Base-by-base conservation (phyloP, 2,113 vertebrate species). In the Nyctibius bracteatus region DNA sequence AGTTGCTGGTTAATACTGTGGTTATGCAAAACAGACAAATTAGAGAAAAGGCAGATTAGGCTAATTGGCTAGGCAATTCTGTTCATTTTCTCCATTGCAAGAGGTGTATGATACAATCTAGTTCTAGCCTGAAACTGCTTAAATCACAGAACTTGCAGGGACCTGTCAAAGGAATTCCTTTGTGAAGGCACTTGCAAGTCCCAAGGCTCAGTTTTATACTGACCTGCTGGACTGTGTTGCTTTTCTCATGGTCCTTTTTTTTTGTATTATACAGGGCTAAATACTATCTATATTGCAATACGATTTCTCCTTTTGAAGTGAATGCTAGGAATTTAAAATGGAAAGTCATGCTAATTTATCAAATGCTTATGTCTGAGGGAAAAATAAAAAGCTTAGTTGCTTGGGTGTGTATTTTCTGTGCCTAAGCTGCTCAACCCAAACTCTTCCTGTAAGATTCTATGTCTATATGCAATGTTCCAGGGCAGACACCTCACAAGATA, bases 1-100 rank as follows among this genome's bases (percentile, higher is more conserved):
- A 95, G 82, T 58, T 85, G 43, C 49, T 85, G 52, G 84, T 91
- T 95, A 90, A 92, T 55, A 37, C 74, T 72, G 47, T 81, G 65
- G 77, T 71, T 94, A 88, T 83, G 92, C 47, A 95, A 91, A 96
- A 61, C 54, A 81, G 72, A 43, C 30, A 93, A 93, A 93, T 94
- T 70, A 94, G 80, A 89, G 52, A 85, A 82, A 94, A 85, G 6
- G 21, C 17, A 94, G 95, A 96, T 94, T 94, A 96, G 23, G 15
- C 33, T 97, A 96, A 96, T 88, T 94, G 84, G 61, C 59, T 70
- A 81, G 61, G 86, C 65, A 94, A 81, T 83, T 92, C 51, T 63
- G 3, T 86, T 81, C 24, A 41, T 77, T 81, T 89, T 81, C 72
- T 86, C 58, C 47, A 57, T 74, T 2, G 1, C 35, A 75, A 67